These are phyloP conservation scores for Anomalospiza imberbis DNA, from an alignment of 2,797 vertebrate species.

Conservation along the genomic window DNA sequence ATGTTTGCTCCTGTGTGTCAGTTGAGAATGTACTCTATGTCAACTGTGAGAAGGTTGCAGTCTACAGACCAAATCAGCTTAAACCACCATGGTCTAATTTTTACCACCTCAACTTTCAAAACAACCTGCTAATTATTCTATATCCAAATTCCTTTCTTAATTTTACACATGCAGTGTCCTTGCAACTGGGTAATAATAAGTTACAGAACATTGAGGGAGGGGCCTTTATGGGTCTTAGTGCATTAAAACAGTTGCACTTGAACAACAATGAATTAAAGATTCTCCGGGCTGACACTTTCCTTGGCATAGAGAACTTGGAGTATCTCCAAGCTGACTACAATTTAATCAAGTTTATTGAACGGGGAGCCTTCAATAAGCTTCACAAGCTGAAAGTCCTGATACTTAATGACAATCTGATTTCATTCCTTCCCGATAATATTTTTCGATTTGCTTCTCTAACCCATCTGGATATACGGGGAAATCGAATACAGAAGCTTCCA, in stretches of 20 bases:
- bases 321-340: constrained; percentile 99
- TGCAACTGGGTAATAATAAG: constrained; percentile 98
- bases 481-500: constrained; percentile 95
- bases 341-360: constrained; percentile 98
- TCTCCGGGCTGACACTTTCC: constrained; percentile 94
- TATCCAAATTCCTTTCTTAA: constrained; percentile 97
- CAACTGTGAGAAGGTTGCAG: constrained; percentile 96
- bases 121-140: constrained; percentile 93
- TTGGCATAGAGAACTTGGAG: constrained; percentile 98
- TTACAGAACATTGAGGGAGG: constrained; percentile 98
- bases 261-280: constrained; percentile 99
- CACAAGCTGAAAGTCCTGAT: constrained; percentile 97
- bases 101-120: constrained; percentile 98
- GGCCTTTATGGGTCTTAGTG: constrained; percentile 91
- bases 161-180: constrained; percentile 95
- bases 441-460: constrained; percentile 97
- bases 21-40: constrained; percentile 98
- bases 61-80: constrained; percentile 96
- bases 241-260: constrained; percentile 96
- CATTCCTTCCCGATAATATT: constrained; percentile 95
- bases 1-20: constrained; percentile 94
- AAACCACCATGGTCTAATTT: constrained; percentile 91
- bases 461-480: constrained; percentile 97
- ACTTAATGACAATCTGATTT: constrained; percentile 97
- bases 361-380: constrained; percentile 98